phyloP scores from a whole-genome alignment of 2,113 vertebrate species.

The Sinocyclocheilus rhinocerous region DNA sequence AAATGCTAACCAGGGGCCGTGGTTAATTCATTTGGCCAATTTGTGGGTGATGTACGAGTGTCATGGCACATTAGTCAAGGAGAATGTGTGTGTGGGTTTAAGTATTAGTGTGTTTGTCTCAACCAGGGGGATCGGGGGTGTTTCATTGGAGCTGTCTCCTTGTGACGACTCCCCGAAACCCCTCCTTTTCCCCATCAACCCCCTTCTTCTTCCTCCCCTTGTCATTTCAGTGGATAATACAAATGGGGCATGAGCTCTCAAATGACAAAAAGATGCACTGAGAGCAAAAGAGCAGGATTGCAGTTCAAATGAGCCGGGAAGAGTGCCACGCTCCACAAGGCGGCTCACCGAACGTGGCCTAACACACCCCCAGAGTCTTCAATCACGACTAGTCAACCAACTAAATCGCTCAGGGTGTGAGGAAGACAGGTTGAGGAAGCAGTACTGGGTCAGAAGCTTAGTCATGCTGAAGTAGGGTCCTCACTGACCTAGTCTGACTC shows the following conservation, averaged over 20 bases:
- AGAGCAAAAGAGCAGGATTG: slow-evolving; percentile 70
- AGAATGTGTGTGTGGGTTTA: slow-evolving; percentile 61
- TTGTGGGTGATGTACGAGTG: slow-evolving; percentile 99
- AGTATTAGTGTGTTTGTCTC: slow-evolving; percentile 44
- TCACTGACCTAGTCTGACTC: slow-evolving; percentile 53
- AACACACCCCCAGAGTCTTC: slow-evolving; percentile 55
- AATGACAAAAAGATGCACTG: slow-evolving; percentile 97
- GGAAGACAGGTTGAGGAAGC: not conserved
- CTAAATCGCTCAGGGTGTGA: slow-evolving; percentile 13
- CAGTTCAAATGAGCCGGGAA: slow-evolving; percentile 87
- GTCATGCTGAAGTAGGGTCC: not conserved
- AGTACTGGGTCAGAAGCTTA: slow-evolving; percentile 6
- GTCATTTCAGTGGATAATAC: slow-evolving; percentile 75
- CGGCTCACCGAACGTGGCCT: slow-evolving; percentile 62
- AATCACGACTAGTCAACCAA: slow-evolving; percentile 58
- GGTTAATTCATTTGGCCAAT: slow-evolving; percentile 99
- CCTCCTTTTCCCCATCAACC: slow-evolving; percentile 27
- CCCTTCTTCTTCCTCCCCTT: slow-evolving; percentile 49
- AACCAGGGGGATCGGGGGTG: slow-evolving; percentile 48
- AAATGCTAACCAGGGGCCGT: slow-evolving; percentile 99
- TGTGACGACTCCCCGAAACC: slow-evolving; percentile 56
- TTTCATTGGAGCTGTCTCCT: slow-evolving; percentile 62
- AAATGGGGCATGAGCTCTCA: slow-evolving; percentile 83
- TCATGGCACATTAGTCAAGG: slow-evolving; percentile 95
- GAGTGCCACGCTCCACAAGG: slow-evolving; percentile 69